A percentile compares a stretch with the other conserved stretches of the same genome.
Conservation (phyloP, 2,113 vertebrate genomes). For the Hystrix cristata region DNA sequence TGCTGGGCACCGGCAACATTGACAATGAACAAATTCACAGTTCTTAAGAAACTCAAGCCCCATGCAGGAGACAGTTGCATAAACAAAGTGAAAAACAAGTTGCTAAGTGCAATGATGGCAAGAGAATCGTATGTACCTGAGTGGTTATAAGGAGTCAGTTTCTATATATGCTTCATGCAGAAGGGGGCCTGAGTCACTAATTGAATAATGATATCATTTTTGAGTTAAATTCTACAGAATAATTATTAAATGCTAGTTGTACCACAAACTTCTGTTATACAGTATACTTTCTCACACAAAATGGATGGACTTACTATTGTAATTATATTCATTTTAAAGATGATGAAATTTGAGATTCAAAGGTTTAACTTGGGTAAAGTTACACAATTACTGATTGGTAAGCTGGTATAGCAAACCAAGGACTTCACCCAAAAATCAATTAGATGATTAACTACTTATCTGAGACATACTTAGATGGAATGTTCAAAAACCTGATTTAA, state of each 20-base stretch:
- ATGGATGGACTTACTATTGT: background rate
- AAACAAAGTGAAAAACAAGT: background rate
- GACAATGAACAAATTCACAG: background rate
- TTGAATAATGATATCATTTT: background rate
- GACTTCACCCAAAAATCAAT: background rate
- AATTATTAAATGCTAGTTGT: background rate
- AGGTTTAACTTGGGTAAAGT: background rate
- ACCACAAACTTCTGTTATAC: background rate
- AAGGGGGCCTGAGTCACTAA: background rate
- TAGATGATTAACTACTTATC: background rate
- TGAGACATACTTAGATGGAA: slow-evolving; percentile 33
- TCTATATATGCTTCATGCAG: background rate
- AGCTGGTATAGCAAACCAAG: background rate
- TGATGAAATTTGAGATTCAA: background rate
- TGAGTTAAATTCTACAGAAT: background rate
- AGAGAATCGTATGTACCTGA: background rate
- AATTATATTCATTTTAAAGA: slow-evolving; percentile 30
- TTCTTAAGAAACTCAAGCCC: background rate
- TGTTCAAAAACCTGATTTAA: slow-evolving; percentile 29
- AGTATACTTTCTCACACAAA: background rate
- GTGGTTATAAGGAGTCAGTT: background rate
- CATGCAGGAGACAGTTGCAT: background rate
- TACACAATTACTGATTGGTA: background rate
- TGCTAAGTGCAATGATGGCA: background rate
- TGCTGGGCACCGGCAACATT: background rate